These are phyloP conservation scores for Apis florea DNA, from an alignment of 1,140 invertebrate genomes.

Conservation along the genomic window DNA sequence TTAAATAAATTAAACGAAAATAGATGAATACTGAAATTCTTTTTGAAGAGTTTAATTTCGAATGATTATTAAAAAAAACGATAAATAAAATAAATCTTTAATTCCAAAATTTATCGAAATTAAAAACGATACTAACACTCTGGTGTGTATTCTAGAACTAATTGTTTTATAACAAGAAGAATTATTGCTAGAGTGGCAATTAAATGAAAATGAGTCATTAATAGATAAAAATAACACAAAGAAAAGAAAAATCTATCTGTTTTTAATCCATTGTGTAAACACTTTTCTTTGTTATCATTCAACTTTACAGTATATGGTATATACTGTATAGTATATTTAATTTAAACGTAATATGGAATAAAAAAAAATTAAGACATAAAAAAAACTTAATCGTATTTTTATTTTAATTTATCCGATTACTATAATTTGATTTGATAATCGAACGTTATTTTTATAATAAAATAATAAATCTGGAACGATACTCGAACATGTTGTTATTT, in stretches of 20 bases:
- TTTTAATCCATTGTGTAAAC: neutral
- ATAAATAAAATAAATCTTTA: neutral
- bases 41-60: neutral
- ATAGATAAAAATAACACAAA: neutral
- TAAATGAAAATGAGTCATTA: neutral
- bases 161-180: neutral
- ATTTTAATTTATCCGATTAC: constrained; percentile 23
- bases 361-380: constrained; percentile 12
- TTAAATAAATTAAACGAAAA: neutral
- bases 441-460: neutral
- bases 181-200: neutral
- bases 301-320: neutral
- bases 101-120: neutral
- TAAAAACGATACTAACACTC: too few relatives aligned
- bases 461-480: neutral
- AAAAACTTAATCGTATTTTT: constrained; percentile 24
- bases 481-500: constrained; percentile 33
- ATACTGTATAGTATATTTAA: too few relatives aligned
- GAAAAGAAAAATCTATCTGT: too few relatives aligned
- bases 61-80: neutral
- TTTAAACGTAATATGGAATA: neutral
- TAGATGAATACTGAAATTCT: neutral
- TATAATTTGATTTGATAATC: constrained; percentile 29
- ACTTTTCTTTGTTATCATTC: neutral
- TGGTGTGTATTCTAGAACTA: neutral